These are phyloP conservation scores for Vanacampus margaritifer DNA, from an alignment of 2,113 vertebrate species.

Conservation along the genomic window DNA sequence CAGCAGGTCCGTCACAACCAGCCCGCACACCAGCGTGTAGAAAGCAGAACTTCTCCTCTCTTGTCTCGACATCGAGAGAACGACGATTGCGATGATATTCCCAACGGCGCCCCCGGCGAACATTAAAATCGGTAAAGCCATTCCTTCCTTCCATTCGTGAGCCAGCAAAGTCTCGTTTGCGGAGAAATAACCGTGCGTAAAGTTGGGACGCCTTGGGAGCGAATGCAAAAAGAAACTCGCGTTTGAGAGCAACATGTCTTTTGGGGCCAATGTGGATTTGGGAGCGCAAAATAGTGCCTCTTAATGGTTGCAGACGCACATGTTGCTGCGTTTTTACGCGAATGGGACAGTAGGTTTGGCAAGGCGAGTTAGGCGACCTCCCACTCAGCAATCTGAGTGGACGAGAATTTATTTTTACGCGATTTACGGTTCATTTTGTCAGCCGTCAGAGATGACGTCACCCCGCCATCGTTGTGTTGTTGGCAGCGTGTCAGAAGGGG, in stretches of 20 bases:
- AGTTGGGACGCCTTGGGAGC: slow-evolving; percentile 36
- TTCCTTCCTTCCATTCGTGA: rapidly evolving
- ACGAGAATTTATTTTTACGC: not conserved
- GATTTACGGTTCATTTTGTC: not conserved
- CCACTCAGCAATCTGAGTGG: not conserved
- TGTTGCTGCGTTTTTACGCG: not conserved
- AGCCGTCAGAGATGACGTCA: slow-evolving; percentile 22
- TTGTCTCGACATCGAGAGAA: slow-evolving; percentile 85
- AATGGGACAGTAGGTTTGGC: not conserved
- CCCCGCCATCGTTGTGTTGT: not conserved
- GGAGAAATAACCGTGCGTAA: slow-evolving; percentile 40
- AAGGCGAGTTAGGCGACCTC: not conserved
- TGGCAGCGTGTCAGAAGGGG: not conserved
- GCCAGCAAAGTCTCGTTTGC: slow-evolving; percentile 9
- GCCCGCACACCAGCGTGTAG: slow-evolving; percentile 88
- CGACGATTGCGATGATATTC: slow-evolving; percentile 89
- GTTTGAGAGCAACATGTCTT: not conserved
- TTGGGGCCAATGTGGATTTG: slow-evolving; percentile 2
- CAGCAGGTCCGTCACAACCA: slow-evolving; percentile 91
- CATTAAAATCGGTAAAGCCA: slow-evolving; percentile 85
- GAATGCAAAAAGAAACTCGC: not conserved
- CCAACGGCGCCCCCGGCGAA: slow-evolving; percentile 92
- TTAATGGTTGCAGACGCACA: not conserved
- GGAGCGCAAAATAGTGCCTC: not conserved
- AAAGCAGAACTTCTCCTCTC: slow-evolving; percentile 92